These are phyloP conservation scores for Drosophila dunni DNA, from an alignment of 1,140 invertebrate genomes.

Conservation along the genomic window DNA sequence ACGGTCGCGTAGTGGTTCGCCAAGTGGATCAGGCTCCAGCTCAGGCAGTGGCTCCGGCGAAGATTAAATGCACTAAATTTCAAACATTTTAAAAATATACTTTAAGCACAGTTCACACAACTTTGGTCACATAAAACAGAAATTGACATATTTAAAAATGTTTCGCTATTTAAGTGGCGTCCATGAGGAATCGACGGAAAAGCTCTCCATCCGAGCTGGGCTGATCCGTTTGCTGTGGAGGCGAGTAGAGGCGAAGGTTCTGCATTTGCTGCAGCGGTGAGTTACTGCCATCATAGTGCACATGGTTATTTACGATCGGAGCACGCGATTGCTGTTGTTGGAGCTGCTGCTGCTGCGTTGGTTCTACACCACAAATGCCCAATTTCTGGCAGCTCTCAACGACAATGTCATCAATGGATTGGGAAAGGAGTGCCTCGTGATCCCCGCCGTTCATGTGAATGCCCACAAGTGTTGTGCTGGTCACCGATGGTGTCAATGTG, in stretches of 20 bases:
- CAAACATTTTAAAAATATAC: slow-evolving; percentile 24
- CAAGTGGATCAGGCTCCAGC: slow-evolving; percentile 71
- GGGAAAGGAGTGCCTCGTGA: slow-evolving; percentile 71
- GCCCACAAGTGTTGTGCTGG: slow-evolving; percentile 49
- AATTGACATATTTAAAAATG: slow-evolving; percentile 11
- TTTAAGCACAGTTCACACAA: slow-evolving; percentile 32
- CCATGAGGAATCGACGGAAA: slow-evolving; percentile 68
- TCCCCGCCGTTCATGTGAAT: slow-evolving; percentile 51
- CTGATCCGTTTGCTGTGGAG: slow-evolving; percentile 49
- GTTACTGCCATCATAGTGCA: slow-evolving; percentile 59
- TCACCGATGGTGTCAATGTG: slow-evolving; percentile 44
- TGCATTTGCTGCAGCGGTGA: slow-evolving; percentile 68
- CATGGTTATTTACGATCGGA: slow-evolving; percentile 34
- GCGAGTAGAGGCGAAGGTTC: slow-evolving; percentile 64
- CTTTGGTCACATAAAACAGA: slow-evolving; percentile 18
- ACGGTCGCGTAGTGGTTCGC: slow-evolving; percentile 76
- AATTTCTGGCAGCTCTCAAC: slow-evolving; percentile 84
- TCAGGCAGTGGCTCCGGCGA: slow-evolving; percentile 74
- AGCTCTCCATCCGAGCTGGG: slow-evolving; percentile 65
- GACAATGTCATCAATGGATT: slow-evolving; percentile 84
- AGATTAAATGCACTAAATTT: slow-evolving; percentile 45
- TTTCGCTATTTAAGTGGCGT: slow-evolving; percentile 47
- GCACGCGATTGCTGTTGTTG: slow-evolving; percentile 12
- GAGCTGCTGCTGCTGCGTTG: slow-evolving; percentile 25
- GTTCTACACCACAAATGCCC: slow-evolving; percentile 68